phyloP scores from a whole-genome alignment of 2,888 invertebrate species.

The Drosophila prostipennis region DNA sequence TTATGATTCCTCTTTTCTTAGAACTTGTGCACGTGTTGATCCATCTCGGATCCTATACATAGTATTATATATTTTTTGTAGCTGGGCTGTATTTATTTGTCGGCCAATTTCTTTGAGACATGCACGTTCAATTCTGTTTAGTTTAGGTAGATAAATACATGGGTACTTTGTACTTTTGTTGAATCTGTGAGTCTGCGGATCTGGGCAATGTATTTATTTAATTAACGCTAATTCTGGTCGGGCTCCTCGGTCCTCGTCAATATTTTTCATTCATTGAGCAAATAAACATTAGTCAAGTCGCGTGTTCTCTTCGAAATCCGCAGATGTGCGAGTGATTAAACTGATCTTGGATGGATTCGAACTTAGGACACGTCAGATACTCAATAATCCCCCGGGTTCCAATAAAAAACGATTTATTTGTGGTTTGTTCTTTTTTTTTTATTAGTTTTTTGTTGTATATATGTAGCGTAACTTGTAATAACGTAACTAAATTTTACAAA shows the following conservation, averaged over 20 bases:
- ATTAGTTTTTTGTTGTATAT: constrained; percentile 50
- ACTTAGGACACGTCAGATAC: neutral
- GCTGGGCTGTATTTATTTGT: constrained; percentile 14
- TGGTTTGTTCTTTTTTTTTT: constrained; percentile 43
- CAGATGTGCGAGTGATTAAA: constrained; percentile 14
- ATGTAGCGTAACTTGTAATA: constrained; percentile 61
- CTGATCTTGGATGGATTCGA: constrained; percentile 5
- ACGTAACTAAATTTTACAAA: constrained; percentile 72
- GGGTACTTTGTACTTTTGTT: constrained; percentile 5
- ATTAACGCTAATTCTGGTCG: constrained; percentile 60
- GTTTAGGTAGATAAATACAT: constrained; percentile 16
- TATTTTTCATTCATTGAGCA: constrained; percentile 55
- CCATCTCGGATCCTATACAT: neutral
- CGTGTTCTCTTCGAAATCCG: constrained; percentile 46
- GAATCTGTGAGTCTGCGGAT: constrained; percentile 6
- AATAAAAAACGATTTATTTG: neutral
- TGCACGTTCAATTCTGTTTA: constrained; percentile 17
- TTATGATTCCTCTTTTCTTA: constrained; percentile 1
- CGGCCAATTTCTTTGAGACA: constrained; percentile 29
- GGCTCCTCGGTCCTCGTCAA: constrained; percentile 43
- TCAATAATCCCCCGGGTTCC: neutral
- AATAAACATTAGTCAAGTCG: constrained; percentile 68
- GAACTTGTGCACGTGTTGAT: constrained; percentile 15
- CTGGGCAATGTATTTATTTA: constrained; percentile 57
- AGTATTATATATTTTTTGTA: neutral